Percentiles rank a stretch among this genome's conserved stretches.
phyloP scores from a whole-genome alignment of 2,888 invertebrate genomes.

The Apeira syringaria region DNA sequence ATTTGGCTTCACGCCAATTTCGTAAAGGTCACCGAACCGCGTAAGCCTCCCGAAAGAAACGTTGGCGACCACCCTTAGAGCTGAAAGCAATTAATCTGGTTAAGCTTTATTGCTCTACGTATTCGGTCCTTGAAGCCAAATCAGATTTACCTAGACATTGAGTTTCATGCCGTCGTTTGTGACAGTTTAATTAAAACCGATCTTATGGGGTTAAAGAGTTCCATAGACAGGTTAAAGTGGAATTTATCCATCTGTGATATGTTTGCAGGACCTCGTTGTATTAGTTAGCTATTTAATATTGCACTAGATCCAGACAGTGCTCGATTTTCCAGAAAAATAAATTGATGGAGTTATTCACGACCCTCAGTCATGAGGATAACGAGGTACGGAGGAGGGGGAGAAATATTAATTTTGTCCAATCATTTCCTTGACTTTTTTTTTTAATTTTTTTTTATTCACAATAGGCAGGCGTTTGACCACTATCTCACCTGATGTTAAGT shows the following conservation, averaged over 20 bases:
- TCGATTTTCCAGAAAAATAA: no score
- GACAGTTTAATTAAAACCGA: conserved; percentile 27
- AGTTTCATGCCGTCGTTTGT: conserved; percentile 13
- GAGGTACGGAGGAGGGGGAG: no score
- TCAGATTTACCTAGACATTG: conserved; percentile 23
- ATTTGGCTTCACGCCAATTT: conserved; percentile 37
- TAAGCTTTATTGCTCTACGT: conserved; percentile 20
- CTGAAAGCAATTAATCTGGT: conserved; percentile 24
- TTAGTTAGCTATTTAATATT: no score
- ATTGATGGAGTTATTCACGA: no score
- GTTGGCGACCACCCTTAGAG: conserved; percentile 4
- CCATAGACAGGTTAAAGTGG: conserved; percentile 12
- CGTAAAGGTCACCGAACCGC: conserved; percentile 9
- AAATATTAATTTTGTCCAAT: no score
- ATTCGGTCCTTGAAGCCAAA: conserved; percentile 23
- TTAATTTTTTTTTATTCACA: no score
- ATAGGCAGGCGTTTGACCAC: no score
- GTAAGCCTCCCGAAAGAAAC: conserved; percentile 14
- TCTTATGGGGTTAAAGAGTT: conserved; percentile 13
- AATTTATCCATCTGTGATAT: conserved; percentile 1
- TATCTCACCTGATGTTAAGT: no score
- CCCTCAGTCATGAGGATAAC: no score
- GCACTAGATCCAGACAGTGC: no score
- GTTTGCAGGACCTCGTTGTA: conserved; percentile 1
- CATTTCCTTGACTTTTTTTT: no score